Percentiles rank a stretch among this genome's conserved stretches.
These are phyloP conservation scores for Sander lucioperca DNA, from an alignment of 2,113 vertebrate species.

Conservation along the genomic window DNA sequence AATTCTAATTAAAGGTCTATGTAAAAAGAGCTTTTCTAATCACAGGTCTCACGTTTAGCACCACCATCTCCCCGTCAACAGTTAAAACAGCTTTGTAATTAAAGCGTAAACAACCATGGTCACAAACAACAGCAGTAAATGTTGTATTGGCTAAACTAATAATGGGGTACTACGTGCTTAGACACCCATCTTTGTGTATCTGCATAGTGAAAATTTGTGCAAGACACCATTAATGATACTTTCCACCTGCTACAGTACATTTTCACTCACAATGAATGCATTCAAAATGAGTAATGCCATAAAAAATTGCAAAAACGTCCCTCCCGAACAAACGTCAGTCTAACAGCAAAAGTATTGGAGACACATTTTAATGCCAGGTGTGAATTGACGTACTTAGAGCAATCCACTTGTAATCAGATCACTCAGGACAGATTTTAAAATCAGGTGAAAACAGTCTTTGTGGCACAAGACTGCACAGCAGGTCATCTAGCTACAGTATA, in stretches of 20 bases:
- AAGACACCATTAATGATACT: neutral
- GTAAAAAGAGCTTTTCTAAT: slow-evolving; percentile 38
- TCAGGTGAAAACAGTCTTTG: no score
- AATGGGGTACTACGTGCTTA: neutral
- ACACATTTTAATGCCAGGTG: no score
- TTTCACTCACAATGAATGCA: neutral
- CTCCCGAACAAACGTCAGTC: neutral
- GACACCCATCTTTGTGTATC: neutral
- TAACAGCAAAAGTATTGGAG: neutral
- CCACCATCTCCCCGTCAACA: slow-evolving; percentile 10
- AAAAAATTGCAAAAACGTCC: neutral
- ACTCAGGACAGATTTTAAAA: no score
- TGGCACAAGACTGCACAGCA: neutral
- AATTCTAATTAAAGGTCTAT: slow-evolving; percentile 32
- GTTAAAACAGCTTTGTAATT: slow-evolving; percentile 21
- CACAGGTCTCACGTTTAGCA: slow-evolving; percentile 31
- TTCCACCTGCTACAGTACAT: neutral
- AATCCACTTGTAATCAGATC: no score
- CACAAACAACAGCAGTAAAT: slow-evolving; percentile 31
- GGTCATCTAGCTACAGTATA: neutral
- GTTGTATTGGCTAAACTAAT: neutral
- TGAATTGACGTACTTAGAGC: no score
- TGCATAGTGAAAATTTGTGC: neutral
- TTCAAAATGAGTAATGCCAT: neutral
- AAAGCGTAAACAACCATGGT: slow-evolving; percentile 26